These are phyloP conservation scores for Mycalesis mineus DNA, from an alignment of 2,888 invertebrate species.

Conservation along the genomic window DNA sequence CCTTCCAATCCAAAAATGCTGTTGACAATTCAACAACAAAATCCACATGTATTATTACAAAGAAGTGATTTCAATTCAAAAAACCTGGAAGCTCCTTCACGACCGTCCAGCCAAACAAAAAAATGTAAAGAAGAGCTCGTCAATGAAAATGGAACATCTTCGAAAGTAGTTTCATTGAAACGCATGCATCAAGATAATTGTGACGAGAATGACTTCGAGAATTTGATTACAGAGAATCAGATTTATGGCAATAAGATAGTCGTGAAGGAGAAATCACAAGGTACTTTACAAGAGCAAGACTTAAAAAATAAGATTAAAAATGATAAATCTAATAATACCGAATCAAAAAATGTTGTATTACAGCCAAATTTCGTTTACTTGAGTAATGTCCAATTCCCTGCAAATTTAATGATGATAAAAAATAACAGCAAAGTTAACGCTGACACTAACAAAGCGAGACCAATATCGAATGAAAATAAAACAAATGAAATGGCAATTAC, in stretches of 20 bases:
- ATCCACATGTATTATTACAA: slow-evolving; percentile 61
- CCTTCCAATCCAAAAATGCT: slow-evolving; percentile 59
- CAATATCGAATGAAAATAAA: slow-evolving; percentile 51
- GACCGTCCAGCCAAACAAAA: slow-evolving; percentile 60
- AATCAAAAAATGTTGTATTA: slow-evolving; percentile 58
- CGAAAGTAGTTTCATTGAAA: slow-evolving; percentile 71
- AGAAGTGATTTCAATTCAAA: slow-evolving; percentile 63
- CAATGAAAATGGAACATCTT: slow-evolving; percentile 49
- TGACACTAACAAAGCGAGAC: slow-evolving; percentile 41
- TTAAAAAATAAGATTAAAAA: slow-evolving; percentile 47
- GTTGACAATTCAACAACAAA: slow-evolving; percentile 60
- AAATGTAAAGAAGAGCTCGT: slow-evolving; percentile 63
- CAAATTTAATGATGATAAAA: slow-evolving; percentile 71
- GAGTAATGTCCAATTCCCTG: slow-evolving; percentile 66
- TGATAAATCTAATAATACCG: slow-evolving; percentile 46
- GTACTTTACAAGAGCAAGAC: slow-evolving; percentile 62
- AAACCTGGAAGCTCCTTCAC: slow-evolving; percentile 74
- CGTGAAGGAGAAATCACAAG: slow-evolving; percentile 75
- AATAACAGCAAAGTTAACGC: slow-evolving; percentile 52
- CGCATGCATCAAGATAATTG: slow-evolving; percentile 69
- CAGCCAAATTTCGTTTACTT: slow-evolving; percentile 70
- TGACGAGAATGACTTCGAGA: slow-evolving; percentile 76
- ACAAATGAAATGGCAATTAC: slow-evolving; percentile 24
- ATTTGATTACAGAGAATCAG: slow-evolving; percentile 76
- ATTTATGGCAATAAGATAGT: slow-evolving; percentile 77